Conservation (phyloP, 2,113 vertebrate species). For the Perca fluviatilis region DNA sequence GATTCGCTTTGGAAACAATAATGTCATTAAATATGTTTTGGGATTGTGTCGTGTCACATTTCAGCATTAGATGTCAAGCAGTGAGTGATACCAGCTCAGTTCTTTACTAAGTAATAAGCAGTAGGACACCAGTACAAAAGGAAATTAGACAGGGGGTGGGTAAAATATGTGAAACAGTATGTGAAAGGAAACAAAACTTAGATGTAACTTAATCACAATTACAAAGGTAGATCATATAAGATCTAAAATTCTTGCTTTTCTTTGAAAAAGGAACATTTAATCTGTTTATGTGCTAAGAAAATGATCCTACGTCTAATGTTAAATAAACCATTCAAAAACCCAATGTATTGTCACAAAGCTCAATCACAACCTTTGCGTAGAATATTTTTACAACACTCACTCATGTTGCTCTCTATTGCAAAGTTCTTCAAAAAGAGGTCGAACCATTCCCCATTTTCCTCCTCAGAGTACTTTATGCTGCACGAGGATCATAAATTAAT, state of each 20-base stretch:
- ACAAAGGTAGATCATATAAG: neutral
- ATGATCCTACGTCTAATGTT: neutral
- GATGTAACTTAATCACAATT: neutral
- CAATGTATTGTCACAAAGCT: too few species aligned
- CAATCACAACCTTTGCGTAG: neutral
- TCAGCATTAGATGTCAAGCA: conserved; percentile 3
- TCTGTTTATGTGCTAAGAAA: neutral
- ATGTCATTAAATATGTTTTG: neutral
- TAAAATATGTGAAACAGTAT: neutral
- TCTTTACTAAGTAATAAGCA: neutral
- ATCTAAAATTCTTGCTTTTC: neutral
- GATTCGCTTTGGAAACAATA: conserved; percentile 18
- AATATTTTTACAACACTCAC: neutral
- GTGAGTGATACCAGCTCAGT: neutral
- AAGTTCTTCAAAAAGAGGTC: conserved; percentile 9
- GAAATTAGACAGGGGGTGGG: too few species aligned
- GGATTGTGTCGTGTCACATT: neutral
- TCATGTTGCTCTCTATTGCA: conserved; percentile 8
- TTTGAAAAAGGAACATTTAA: neutral
- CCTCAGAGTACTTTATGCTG: conserved; percentile 37
- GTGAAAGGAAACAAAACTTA: neutral
- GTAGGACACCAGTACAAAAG: neutral
- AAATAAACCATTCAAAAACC: neutral
- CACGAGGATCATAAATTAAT: conserved; percentile 67
- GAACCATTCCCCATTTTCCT: conserved; percentile 26